A percentile compares a stretch with the other conserved stretches of the same genome.
Evolutionary conservation across 1,140 invertebrate species (phyloP).

Genomic region (Rhizoglyphus robini): DNA sequence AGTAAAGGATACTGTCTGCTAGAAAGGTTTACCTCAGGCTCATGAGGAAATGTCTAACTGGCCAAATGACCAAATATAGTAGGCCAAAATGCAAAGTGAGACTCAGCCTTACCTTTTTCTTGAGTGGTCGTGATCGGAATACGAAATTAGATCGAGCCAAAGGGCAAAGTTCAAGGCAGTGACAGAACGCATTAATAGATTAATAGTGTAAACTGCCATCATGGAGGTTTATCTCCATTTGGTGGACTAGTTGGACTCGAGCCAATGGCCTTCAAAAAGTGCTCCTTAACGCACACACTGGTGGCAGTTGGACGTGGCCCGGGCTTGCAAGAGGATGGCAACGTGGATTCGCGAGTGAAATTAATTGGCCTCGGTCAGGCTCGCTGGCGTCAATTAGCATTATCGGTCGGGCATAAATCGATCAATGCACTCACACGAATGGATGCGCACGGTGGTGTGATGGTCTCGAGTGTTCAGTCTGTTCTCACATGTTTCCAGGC

Average conservation of each 20-base stretch:
- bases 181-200: not conserved
- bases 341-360: not conserved
- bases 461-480: not conserved
- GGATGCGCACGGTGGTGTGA: no score
- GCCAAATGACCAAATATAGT: no score
- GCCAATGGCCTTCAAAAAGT: slow-evolving; percentile 5
- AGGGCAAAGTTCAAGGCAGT: not conserved
- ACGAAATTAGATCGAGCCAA: not conserved
- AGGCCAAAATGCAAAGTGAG: no score
- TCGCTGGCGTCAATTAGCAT: not conserved
- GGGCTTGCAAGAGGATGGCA: not conserved
- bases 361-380: not conserved
- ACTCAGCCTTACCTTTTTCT: no score
- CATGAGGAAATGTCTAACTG: no score
- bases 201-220: no score
- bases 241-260: slow-evolving; percentile 2
- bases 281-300: no score
- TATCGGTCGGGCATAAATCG: not conserved
- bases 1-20: no score
- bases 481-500: not conserved
- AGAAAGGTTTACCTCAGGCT: no score
- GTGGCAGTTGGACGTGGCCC: no score
- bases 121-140: not conserved
- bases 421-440: not conserved
- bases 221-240: no score